Base-by-base conservation (phyloP, 2,888 invertebrate genomes). In the Caenorhabditis becei region DNA sequence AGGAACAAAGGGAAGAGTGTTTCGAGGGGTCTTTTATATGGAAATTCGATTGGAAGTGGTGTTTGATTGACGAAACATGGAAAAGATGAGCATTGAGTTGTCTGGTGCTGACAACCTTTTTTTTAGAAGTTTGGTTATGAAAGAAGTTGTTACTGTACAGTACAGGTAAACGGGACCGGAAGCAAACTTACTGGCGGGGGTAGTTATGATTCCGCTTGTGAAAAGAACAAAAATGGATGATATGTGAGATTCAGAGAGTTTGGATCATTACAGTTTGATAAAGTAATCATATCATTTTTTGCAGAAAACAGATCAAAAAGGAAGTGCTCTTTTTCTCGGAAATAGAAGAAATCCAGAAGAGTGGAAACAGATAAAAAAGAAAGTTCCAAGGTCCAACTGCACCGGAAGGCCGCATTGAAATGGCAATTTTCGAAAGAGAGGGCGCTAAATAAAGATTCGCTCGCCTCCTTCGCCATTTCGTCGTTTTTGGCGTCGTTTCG, bases 401-500 rank as follows among this genome's bases (percentile, higher is more conserved):
- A 56, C 56, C 32, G 56, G 56, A 56, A 56, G 56, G 28, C 35
- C 56, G 32, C 35, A 35, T 32, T 35, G 18, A 56, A 32, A 56
- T 32, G 56, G 56, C 56, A 56, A 56, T 56, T 56, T 56, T 56
- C 56, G 32, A 56, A 56, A 32, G 35, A 54, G 54, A 54, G 54
- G 54, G 28, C 18, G 51, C 56, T 56, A 56, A 56, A 56, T 56
- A 56, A 56, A 56, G 56, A 56, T 35, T 56, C 32, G 11, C 23
- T 18, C n/a, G 23, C 11, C 54, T 32, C 7, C 26, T 28, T n/a
- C 4, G 54, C 28, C 54, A 18, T 32, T 56, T 56, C 20, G 26
- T 54, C 28, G 32, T 18, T 56, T 56, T 20, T n/a, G n/a, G 20
- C 47, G 47, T 41, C 16, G 41, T 10, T 4, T 32, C 32, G 32